Evolutionary conservation across 1,140 invertebrate species (phyloP).

Genomic region (Halesus radiatus): DNA sequence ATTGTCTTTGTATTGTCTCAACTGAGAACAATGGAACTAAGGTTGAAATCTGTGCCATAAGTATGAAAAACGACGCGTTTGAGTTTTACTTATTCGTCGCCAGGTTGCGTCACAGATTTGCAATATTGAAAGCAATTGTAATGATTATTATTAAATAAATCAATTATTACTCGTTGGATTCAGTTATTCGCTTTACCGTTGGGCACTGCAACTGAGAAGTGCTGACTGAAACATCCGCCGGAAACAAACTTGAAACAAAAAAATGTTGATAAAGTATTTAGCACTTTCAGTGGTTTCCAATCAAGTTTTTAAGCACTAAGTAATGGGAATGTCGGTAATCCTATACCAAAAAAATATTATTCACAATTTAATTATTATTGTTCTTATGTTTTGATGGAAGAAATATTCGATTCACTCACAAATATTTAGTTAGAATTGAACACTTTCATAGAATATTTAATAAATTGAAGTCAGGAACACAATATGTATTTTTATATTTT

Average conservation of each 20-base stretch:
- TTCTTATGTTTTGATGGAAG: no score
- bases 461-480: no score
- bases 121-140: background rate
- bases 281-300: background rate
- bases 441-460: no score
- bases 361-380: no score
- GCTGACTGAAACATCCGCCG: conserved; percentile 39
- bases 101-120: conserved; percentile 5
- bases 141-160: background rate
- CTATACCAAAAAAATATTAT: no score
- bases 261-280: background rate
- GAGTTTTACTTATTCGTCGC: background rate
- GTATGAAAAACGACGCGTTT: conserved; percentile 46
- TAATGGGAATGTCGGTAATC: no score
- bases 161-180: background rate
- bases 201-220: background rate
- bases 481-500: no score
- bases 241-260: conserved; percentile 40
- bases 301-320: no score
- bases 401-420: no score
- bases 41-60: conserved; percentile 53
- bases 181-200: background rate
- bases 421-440: no score
- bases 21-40: conserved; percentile 41
- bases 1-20: conserved; percentile 47